A percentile compares a stretch with the other conserved stretches of the same genome.
phyloP scores from a whole-genome alignment of 2,888 invertebrate genomes.

The Catocala nupta region DNA sequence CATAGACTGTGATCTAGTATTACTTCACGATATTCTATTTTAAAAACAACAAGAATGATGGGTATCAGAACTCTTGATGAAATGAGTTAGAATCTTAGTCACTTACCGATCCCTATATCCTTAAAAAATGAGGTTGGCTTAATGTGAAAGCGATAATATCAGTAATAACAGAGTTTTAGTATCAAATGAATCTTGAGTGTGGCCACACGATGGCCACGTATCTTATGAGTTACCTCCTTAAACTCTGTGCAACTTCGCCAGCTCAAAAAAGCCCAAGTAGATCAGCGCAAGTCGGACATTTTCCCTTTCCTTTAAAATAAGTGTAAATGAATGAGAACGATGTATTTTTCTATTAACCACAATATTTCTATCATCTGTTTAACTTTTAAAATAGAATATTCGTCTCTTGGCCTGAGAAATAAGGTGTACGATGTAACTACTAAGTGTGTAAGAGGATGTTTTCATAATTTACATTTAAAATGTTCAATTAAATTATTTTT shows the following conservation, averaged over 20 bases:
- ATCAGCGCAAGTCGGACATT: neutral
- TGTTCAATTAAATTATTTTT: conserved; percentile 59
- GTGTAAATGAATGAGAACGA: conserved; percentile 16
- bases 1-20: conserved; percentile 86
- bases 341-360: conserved; percentile 24
- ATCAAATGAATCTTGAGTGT: too few species aligned
- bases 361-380: conserved; percentile 40
- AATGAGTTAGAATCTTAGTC: neutral
- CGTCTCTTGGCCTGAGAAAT: conserved; percentile 76
- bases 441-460: conserved; percentile 59
- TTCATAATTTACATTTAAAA: conserved; percentile 47
- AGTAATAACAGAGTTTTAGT: too few species aligned
- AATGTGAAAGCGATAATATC: too few species aligned
- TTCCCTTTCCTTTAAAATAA: conserved; percentile 15
- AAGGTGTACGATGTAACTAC: conserved; percentile 54
- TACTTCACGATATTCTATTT: conserved; percentile 84
- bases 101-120: neutral
- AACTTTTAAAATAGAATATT: conserved; percentile 78
- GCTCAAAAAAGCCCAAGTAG: too few species aligned
- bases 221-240: too few species aligned
- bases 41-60: conserved; percentile 64
- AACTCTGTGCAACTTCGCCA: too few species aligned
- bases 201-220: too few species aligned
- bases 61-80: neutral
- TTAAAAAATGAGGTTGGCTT: too few species aligned